phyloP scores from a whole-genome alignment of 2,888 invertebrate genomes.

The Caenorhabditis uteleia region DNA sequence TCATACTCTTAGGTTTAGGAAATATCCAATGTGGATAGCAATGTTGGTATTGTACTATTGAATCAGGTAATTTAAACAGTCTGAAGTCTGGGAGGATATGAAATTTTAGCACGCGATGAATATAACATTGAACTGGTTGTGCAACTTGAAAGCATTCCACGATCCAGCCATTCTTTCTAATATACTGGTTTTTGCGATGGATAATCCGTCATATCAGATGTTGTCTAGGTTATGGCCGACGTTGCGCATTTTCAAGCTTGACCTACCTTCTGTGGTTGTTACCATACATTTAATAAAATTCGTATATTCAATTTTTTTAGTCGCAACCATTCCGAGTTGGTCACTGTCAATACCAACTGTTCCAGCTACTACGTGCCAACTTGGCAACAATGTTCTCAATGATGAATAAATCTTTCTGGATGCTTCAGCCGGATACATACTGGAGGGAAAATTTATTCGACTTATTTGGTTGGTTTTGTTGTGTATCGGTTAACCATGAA shows the following conservation, averaged over 20 bases:
- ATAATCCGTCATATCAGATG: slow-evolving; percentile 46
- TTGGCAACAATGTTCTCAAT: slow-evolving; percentile 53
- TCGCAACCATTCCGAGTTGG: slow-evolving; percentile 53
- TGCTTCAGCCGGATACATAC: slow-evolving; percentile 64
- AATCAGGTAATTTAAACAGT: slow-evolving; percentile 16
- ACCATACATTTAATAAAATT: neutral
- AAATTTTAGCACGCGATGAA: slow-evolving; percentile 61
- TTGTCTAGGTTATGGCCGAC: slow-evolving; percentile 50
- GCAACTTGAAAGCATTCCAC: slow-evolving; percentile 54
- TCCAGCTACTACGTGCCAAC: slow-evolving; percentile 62
- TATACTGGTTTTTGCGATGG: slow-evolving; percentile 59
- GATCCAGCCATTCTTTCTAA: slow-evolving; percentile 38
- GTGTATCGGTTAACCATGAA: neutral
- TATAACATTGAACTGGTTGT: slow-evolving; percentile 64
- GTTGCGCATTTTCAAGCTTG: slow-evolving; percentile 50
- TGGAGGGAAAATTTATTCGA: slow-evolving; percentile 64
- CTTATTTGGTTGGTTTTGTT: slow-evolving; percentile 43
- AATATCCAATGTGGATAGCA: slow-evolving; percentile 23
- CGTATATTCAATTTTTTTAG: slow-evolving; percentile 26
- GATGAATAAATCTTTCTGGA: slow-evolving; percentile 55
- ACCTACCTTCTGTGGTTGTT: slow-evolving; percentile 53
- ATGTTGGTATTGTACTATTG: slow-evolving; percentile 32
- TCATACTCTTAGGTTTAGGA: slow-evolving; percentile 7
- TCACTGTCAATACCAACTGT: slow-evolving; percentile 64
- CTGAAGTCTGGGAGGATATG: too few species aligned